A percentile compares a stretch with the other conserved stretches of the same genome.
These are phyloP conservation scores for Aphaenogaster ashmeadi DNA, from an alignment of 1,140 invertebrate species.

Conservation along the genomic window DNA sequence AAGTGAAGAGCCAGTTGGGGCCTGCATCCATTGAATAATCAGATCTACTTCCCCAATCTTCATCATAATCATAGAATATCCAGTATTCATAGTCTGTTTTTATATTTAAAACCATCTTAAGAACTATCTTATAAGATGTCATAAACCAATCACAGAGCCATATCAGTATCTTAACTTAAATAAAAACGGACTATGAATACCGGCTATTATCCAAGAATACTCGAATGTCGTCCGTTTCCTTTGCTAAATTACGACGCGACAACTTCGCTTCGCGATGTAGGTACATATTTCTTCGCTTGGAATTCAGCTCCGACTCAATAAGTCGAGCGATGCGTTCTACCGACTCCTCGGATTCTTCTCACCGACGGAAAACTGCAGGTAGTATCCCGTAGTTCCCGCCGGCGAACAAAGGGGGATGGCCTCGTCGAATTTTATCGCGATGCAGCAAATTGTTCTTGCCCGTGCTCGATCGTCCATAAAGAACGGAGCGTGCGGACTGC, in stretches of 20 bases:
- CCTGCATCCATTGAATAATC: background rate
- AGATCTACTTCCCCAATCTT: background rate
- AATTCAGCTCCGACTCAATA: slow-evolving; percentile 1
- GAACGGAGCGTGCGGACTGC: slow-evolving; percentile 30
- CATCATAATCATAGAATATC: background rate
- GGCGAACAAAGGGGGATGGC: slow-evolving; percentile 49
- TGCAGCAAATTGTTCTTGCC: slow-evolving; percentile 57
- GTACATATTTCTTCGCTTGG: background rate
- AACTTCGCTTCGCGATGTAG: background rate
- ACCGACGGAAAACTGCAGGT: slow-evolving; percentile 6
- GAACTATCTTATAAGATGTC: no score
- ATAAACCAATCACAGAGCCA: no score
- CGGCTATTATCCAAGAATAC: background rate
- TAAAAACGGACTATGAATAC: no score
- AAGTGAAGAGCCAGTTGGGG: background rate
- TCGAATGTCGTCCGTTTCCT: background rate
- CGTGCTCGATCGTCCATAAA: slow-evolving; percentile 60
- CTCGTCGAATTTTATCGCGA: slow-evolving; percentile 60
- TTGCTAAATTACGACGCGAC: background rate
- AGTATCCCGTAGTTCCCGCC: slow-evolving; percentile 26
- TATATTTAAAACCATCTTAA: no score
- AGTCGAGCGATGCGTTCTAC: background rate
- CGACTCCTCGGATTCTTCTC: background rate
- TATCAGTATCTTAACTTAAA: no score
- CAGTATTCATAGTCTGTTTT: no score